Evolutionary conservation across 2,113 vertebrate species (phyloP).

Genomic region (Oostethus manadensis): DNA sequence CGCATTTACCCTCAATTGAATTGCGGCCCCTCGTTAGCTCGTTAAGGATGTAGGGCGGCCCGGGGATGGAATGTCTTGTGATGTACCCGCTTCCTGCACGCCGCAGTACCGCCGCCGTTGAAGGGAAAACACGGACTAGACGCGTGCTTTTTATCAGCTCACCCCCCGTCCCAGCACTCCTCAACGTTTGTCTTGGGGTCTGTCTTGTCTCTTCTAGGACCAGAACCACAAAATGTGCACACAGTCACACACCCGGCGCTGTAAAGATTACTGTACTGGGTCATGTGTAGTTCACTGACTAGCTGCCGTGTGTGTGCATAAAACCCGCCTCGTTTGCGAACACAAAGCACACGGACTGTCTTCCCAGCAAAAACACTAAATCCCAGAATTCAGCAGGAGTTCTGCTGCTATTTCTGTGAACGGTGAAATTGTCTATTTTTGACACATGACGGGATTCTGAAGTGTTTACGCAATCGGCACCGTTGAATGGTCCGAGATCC

Average conservation of each 20-base stretch:
- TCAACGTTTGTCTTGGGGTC: slow-evolving; percentile 5
- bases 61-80: slow-evolving; percentile 1
- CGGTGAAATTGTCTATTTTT: no score
- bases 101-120: neutral
- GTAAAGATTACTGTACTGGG: slow-evolving; percentile 15
- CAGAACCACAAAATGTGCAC: neutral
- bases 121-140: neutral
- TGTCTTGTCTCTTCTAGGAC: slow-evolving; percentile 32
- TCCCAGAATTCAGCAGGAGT: neutral
- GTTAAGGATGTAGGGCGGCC: slow-evolving; percentile 3
- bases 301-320: neutral
- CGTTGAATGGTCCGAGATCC: no score
- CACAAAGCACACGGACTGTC: neutral
- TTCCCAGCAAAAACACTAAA: neutral
- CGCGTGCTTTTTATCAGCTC: neutral
- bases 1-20: slow-evolving; percentile 65
- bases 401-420: neutral
- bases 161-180: neutral
- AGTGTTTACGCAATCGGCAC: no score
- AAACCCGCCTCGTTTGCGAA: slow-evolving; percentile 5
- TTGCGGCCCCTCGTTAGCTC: slow-evolving; percentile 50
- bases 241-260: slow-evolving; percentile 3
- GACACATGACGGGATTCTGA: no score
- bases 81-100: slow-evolving; percentile 8
- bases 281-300: slow-evolving; percentile 30